Evolutionary conservation across 2,888 invertebrate genomes (phyloP), one percentile per base, ranked within the genome.

Genomic region (Limnephilus rhombicus): DNA sequence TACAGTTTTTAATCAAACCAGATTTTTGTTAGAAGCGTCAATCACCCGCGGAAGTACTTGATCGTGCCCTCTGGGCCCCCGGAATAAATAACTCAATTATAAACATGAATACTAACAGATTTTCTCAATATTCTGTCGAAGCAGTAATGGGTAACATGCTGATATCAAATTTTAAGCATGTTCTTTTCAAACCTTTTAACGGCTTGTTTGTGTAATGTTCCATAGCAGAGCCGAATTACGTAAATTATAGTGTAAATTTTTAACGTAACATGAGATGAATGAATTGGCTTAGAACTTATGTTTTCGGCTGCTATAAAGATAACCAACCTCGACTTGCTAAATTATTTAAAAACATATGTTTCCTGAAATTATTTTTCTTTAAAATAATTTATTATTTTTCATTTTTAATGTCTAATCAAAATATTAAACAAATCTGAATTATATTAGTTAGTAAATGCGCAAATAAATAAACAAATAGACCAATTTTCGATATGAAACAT

Each of bases 1-100:
- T 31, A 31, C 83, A 37, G 83, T 83, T 83, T 83, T 37, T 31
- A 83, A 31, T 83, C 37, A 83, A 83, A 37, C 83, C 37, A 18
- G 31, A 83, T 37, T 83, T 83, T 31, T 83, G 37, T 34, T 83
- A 13, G 18, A 83, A 3, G 24, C 34, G 83, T 83, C 34, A 83
- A 37, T 83, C 68, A 68, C 68, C 24, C 68, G 68, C 68, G 24
- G 68, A 68, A 68, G 68, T 68, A 68, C 68, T 45, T 68, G 5
- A 68, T 68, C 18, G 7, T 68, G 68, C 68, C 24, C 68, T 18
- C 24, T 24, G 68, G 18, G 68, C 24, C 49, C 49, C 1, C 0
- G 15, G 15, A 49, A 7, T 18, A 68, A 68, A 68, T 68, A 68
- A 68, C 68, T 18, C 68, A 18, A 18, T 68, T 18, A 7, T 24